These are phyloP conservation scores for Brachionus asplanchnoidis DNA, from an alignment of 1,140 invertebrate species.

Conservation along the genomic window DNA sequence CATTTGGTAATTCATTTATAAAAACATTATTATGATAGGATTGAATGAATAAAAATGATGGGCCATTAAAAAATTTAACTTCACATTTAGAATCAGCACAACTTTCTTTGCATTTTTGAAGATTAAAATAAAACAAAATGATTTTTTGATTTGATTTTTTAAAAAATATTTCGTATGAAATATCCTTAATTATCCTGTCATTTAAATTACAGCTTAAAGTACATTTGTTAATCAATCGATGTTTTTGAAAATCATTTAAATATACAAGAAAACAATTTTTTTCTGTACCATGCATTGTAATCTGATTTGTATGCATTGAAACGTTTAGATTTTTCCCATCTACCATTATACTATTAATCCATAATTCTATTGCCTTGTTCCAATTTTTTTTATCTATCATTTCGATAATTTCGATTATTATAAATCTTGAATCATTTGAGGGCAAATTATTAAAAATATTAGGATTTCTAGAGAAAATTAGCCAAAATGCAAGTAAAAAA, in stretches of 20 bases:
- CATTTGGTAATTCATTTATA: background rate
- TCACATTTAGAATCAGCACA: background rate
- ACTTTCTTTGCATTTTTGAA: background rate
- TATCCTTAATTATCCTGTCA: background rate
- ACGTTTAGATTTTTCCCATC: background rate
- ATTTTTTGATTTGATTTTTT: background rate
- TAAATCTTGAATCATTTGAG: background rate
- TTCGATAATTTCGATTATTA: background rate
- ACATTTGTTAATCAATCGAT: background rate
- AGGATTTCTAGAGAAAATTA: background rate
- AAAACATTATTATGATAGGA: background rate
- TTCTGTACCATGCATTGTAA: background rate
- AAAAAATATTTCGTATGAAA: background rate
- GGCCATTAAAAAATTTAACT: background rate
- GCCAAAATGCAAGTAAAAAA: background rate
- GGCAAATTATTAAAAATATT: background rate
- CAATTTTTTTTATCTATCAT: background rate
- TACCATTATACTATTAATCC: background rate
- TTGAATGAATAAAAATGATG: background rate
- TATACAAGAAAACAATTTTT: background rate
- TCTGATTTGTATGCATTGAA: background rate
- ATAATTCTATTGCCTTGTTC: slow-evolving; percentile 16
- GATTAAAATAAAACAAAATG: background rate
- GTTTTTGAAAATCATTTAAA: background rate
- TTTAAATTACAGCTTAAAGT: background rate